A percentile compares a stretch with the other conserved stretches of the same genome.
Conservation (phyloP, 2,113 vertebrate genomes). For the Sceloporus undulatus region DNA sequence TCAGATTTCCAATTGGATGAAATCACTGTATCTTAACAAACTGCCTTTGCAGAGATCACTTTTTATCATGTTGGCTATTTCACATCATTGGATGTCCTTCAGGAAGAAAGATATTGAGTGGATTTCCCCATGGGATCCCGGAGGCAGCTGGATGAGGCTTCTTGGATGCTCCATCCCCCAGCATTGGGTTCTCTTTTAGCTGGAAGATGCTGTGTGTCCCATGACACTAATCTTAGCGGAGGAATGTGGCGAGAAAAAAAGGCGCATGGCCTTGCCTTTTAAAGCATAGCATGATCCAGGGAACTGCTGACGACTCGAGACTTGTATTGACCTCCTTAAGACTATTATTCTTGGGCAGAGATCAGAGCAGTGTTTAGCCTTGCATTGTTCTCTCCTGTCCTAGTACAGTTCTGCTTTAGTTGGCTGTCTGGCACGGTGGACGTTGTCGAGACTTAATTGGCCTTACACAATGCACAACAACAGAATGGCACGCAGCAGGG, state of each 20-base stretch:
- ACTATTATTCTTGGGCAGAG: neutral
- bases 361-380: neutral
- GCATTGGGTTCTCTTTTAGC: neutral
- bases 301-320: neutral
- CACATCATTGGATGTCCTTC: neutral
- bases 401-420: neutral
- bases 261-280: accelerated
- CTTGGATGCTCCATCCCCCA: too few species aligned
- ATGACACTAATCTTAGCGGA: conserved; percentile 28
- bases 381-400: too few species aligned
- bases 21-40: neutral
- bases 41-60: neutral
- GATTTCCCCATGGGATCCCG: neutral
- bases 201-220: conserved; percentile 31
- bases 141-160: neutral
- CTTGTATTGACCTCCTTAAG: neutral
- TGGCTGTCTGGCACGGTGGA: neutral
- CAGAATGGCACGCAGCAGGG: neutral
- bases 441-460: neutral
- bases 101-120: neutral
- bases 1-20: neutral
- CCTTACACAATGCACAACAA: neutral
- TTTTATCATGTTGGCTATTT: neutral
- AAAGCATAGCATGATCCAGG: neutral
- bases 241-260: neutral